Percentiles rank a stretch among this genome's conserved stretches.
Conservation (phyloP, 2,888 invertebrate species). For the Pegoplata infirma region DNA sequence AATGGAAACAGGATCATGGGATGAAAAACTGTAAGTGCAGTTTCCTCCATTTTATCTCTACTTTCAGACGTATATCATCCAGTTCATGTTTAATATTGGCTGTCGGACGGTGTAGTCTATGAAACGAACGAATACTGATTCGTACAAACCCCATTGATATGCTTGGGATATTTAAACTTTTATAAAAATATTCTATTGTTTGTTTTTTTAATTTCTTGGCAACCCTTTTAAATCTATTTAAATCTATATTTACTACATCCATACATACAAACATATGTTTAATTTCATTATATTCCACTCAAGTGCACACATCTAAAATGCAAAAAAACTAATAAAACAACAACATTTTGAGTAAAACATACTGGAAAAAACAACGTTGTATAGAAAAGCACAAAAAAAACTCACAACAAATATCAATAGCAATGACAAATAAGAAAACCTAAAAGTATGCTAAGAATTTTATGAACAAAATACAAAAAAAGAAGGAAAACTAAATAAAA, state of each 20-base stretch:
- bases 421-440: slow-evolving; percentile 4
- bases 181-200: no score
- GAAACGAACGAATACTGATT: no score
- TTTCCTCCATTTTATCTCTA: no score
- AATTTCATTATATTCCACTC: slow-evolving; percentile 45
- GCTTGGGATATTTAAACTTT: no score
- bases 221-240: slow-evolving; percentile 10
- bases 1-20: no score
- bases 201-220: slow-evolving; percentile 3
- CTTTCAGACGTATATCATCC: no score
- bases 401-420: neutral
- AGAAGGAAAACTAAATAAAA: no score
- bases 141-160: no score
- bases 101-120: no score
- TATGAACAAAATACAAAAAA: neutral
- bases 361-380: neutral
- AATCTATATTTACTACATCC: slow-evolving; percentile 3
- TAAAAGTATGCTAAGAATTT: slow-evolving; percentile 26
- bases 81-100: no score
- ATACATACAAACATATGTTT: neutral
- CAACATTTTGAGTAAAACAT: slow-evolving; percentile 3
- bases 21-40: no score
- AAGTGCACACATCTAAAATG: slow-evolving; percentile 10
- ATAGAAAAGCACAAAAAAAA: neutral
- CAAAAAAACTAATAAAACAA: neutral